phyloP scores from a whole-genome alignment of 2,113 vertebrate species.

The Terrapene triunguis region DNA sequence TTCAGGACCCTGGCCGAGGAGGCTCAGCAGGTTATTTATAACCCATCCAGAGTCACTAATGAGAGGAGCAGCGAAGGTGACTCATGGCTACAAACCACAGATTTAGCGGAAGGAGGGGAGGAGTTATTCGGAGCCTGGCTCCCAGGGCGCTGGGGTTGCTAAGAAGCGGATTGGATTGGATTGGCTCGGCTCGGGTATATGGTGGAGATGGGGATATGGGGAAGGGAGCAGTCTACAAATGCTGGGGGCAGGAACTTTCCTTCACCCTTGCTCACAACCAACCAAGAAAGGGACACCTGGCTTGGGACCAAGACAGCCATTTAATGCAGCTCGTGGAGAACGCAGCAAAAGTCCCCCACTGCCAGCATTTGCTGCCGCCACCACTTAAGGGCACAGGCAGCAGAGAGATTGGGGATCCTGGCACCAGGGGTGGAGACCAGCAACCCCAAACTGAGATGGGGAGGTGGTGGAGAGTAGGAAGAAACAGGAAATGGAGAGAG shows the following conservation, averaged over 20 bases:
- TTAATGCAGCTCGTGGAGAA: not conserved
- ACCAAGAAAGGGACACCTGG: fast-evolving
- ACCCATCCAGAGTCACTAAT: not conserved
- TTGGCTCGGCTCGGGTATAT: not conserved
- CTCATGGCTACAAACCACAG: fast-evolving
- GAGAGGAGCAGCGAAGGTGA: fast-evolving
- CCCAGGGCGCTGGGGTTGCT: not conserved
- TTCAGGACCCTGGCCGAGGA: not conserved
- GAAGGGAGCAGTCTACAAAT: not conserved
- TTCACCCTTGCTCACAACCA: fast-evolving
- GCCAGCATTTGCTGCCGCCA: not conserved
- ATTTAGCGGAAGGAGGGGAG: not conserved
- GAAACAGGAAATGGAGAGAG: not conserved
- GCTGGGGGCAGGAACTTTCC: fast-evolving
- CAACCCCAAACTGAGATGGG: not conserved
- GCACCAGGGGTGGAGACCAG: not conserved
- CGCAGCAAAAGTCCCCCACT: not conserved
- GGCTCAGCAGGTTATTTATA: fast-evolving
- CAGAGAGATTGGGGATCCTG: not conserved
- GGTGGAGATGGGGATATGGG: not conserved
- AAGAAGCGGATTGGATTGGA: not conserved
- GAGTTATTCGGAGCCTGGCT: not conserved
- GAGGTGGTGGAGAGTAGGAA: no score
- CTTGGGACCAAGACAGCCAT: fast-evolving
- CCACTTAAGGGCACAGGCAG: not conserved